These are phyloP conservation scores for Leptinotarsa rubiginosa DNA, from an alignment of 2,888 invertebrate genomes.

Conservation along the genomic window DNA sequence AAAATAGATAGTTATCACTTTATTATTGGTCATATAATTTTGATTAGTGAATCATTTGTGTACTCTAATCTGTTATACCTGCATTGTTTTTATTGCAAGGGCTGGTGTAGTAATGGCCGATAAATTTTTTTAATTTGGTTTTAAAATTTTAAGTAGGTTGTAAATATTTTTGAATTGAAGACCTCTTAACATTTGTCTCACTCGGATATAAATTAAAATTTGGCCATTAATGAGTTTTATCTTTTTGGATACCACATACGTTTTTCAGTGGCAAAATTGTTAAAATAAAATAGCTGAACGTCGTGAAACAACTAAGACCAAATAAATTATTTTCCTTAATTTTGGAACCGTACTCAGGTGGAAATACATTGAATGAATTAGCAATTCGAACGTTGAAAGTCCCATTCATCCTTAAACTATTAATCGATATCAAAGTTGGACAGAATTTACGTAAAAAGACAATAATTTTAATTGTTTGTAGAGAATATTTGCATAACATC, in stretches of 20 bases:
- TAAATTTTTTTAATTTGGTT: slow-evolving; percentile 45
- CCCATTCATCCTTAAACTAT: too few relatives aligned
- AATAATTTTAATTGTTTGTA: too few relatives aligned
- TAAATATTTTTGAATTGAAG: slow-evolving; percentile 37
- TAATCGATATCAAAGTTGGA: too few relatives aligned
- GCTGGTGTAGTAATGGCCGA: slow-evolving; percentile 42
- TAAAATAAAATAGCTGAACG: too few relatives aligned
- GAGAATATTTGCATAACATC: too few relatives aligned
- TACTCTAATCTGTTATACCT: slow-evolving; percentile 42
- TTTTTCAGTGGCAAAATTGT: slow-evolving; percentile 3
- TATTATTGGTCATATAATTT: slow-evolving; percentile 51
- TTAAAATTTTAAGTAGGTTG: slow-evolving; percentile 43
- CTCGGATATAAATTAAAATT: slow-evolving; percentile 11
- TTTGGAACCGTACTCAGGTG: background rate
- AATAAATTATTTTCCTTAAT: background rate
- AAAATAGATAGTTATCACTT: slow-evolving; percentile 51
- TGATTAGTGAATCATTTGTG: slow-evolving; percentile 47
- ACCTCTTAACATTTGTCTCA: slow-evolving; percentile 2
- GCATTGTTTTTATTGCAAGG: slow-evolving; percentile 45
- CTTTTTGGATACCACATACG: slow-evolving; percentile 1
- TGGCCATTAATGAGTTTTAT: background rate
- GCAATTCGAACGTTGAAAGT: too few relatives aligned
- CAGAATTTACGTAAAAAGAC: too few relatives aligned
- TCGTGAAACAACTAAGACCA: too few relatives aligned
- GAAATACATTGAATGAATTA: too few relatives aligned